Conservation (phyloP, 2,797 vertebrate genomes). For the Betta splendens region DNA sequence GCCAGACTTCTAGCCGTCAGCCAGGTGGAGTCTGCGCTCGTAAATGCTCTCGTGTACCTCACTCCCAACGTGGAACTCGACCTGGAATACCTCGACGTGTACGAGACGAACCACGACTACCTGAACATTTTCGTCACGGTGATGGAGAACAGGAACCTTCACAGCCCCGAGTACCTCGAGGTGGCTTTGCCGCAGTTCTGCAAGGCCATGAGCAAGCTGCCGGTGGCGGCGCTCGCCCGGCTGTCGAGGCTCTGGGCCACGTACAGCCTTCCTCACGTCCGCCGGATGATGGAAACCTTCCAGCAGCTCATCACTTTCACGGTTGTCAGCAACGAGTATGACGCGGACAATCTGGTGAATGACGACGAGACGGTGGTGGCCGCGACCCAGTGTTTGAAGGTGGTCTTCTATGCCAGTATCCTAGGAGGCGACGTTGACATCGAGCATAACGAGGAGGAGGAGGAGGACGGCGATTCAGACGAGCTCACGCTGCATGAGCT, state of each 20-base stretch:
- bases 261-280: slow-evolving; percentile 87
- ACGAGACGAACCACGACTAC: slow-evolving; percentile 93
- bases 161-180: slow-evolving; percentile 98
- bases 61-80: slow-evolving; percentile 97
- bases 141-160: slow-evolving; percentile 97
- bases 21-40: slow-evolving; percentile 92
- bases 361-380: slow-evolving; percentile 96
- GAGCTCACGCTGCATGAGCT: slow-evolving; percentile 95
- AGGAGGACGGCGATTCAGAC: slow-evolving; percentile 91
- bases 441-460: slow-evolving; percentile 93
- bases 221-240: slow-evolving; percentile 89
- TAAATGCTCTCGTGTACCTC: slow-evolving; percentile 94
- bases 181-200: slow-evolving; percentile 95
- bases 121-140: slow-evolving; percentile 96
- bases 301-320: slow-evolving; percentile 99
- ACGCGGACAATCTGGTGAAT: slow-evolving; percentile 90
- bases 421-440: slow-evolving; percentile 91
- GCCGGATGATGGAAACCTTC: slow-evolving; percentile 97
- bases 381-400: slow-evolving; percentile 95
- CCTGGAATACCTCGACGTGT: slow-evolving; percentile 96
- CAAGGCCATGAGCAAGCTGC: slow-evolving; percentile 97
- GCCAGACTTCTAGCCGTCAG: slow-evolving; percentile 90
- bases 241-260: slow-evolving; percentile 91
- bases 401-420: slow-evolving; percentile 96
- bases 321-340: slow-evolving; percentile 96